Conservation (phyloP, 53 echinoderm and acorn worm species). For the Patiria pectinifera region DNA sequence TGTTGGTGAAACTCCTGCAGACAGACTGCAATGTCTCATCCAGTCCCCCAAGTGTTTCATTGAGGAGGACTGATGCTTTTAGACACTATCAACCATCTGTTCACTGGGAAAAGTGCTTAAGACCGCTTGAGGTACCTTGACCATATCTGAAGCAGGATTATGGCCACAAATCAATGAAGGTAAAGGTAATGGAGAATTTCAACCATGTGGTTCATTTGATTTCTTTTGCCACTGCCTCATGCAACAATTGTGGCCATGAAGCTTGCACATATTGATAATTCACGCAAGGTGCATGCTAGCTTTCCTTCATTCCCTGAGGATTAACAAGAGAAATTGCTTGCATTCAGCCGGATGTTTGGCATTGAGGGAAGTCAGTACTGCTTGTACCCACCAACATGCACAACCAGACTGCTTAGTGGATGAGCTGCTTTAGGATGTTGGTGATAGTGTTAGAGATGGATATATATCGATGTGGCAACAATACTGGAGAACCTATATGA, state of each 20-base stretch:
- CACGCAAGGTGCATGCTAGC: constrained; percentile 1
- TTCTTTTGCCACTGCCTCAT: not conserved
- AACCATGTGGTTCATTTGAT: not conserved
- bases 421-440: not conserved
- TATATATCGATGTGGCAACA: not conserved
- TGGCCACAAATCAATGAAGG: not conserved
- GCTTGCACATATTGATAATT: not conserved
- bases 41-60: constrained; percentile 64
- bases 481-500: constrained; percentile 15
- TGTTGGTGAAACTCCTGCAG: constrained; percentile 26
- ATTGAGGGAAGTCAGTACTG: not conserved
- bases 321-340: constrained; percentile 32
- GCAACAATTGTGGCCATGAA: not conserved
- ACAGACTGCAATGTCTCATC: constrained; percentile 40
- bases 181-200: constrained; percentile 22
- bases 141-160: constrained; percentile 41
- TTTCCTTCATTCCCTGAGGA: not conserved
- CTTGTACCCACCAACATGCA: not conserved
- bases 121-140: constrained; percentile 52
- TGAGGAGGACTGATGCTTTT: constrained; percentile 42
- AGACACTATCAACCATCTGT: constrained; percentile 58
- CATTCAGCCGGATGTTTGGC: constrained; percentile 24
- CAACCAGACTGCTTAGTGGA: not conserved
- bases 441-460: not conserved
- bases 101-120: constrained; percentile 24